These are phyloP conservation scores for Notothenia coriiceps DNA, from an alignment of 2,113 vertebrate species.

Conservation along the genomic window DNA sequence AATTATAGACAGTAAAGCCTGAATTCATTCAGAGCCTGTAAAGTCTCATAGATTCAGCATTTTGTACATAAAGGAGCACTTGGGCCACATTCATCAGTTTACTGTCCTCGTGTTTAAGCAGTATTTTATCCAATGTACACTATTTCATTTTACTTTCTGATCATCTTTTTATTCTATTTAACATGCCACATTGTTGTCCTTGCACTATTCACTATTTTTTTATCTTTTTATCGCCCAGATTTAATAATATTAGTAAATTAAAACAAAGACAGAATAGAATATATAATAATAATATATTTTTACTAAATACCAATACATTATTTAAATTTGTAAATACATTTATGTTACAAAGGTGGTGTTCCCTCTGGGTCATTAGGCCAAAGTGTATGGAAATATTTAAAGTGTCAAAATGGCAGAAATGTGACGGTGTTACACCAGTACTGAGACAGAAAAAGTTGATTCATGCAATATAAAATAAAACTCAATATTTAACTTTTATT, in stretches of 20 bases:
- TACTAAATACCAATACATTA: too few relatives aligned
- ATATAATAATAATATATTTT: background rate
- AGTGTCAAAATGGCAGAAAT: background rate
- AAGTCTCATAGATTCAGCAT: background rate
- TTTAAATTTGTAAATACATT: background rate
- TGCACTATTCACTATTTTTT: too few relatives aligned
- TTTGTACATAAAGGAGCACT: background rate
- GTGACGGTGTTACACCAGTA: background rate
- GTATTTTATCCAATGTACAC: too few relatives aligned
- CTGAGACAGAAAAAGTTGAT: background rate
- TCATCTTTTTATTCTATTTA: too few relatives aligned
- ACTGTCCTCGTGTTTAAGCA: too few relatives aligned
- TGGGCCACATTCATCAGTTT: background rate
- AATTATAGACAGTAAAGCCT: constrained; percentile 12
- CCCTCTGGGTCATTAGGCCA: background rate
- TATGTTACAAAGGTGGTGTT: background rate
- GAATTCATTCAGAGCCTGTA: background rate
- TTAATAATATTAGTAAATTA: background rate
- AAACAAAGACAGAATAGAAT: background rate
- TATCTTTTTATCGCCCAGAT: background rate
- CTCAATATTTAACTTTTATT: background rate
- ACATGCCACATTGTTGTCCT: too few relatives aligned
- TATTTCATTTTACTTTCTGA: too few relatives aligned
- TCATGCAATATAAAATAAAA: background rate
- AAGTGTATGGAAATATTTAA: background rate